phyloP scores from a whole-genome alignment of 1,140 invertebrate species.

The Chironomus tepperi region DNA sequence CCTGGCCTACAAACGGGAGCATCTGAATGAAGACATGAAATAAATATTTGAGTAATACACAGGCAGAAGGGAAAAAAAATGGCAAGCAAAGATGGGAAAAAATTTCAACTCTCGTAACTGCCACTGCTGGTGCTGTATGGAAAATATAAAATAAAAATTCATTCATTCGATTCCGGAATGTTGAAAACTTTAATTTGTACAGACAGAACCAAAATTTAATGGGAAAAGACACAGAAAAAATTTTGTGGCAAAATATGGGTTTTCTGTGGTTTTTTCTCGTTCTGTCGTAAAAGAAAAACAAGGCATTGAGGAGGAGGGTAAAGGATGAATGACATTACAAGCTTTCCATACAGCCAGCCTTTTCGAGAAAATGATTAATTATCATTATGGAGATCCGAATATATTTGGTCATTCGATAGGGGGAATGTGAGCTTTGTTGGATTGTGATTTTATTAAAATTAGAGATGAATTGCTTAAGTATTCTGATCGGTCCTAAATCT shows the following conservation, averaged over 20 bases:
- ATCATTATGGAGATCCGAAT: background rate
- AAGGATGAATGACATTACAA: constrained; percentile 3
- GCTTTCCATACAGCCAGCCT: background rate
- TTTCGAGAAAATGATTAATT: background rate
- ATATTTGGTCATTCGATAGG: too few species aligned
- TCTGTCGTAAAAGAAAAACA: background rate
- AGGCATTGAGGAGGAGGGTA: background rate
- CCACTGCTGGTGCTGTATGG: background rate
- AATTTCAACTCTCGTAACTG: background rate
- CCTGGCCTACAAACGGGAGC: constrained; percentile 54
- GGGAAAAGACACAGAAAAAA: too few species aligned
- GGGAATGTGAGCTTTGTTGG: too few species aligned
- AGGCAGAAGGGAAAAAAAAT: too few species aligned
- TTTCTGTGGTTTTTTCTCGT: background rate
- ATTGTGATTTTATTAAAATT: too few species aligned
- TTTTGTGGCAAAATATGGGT: background rate
- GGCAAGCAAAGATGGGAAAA: background rate
- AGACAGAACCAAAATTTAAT: too few species aligned
- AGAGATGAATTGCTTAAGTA: too few species aligned
- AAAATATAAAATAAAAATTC: background rate
- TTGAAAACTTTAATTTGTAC: background rate
- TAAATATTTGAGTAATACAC: background rate
- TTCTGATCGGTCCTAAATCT: too few species aligned
- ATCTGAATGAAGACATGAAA: constrained; percentile 42
- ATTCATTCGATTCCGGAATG: background rate